phyloP scores from a whole-genome alignment of 2,888 invertebrate species.

The Spisula subtruncata region DNA sequence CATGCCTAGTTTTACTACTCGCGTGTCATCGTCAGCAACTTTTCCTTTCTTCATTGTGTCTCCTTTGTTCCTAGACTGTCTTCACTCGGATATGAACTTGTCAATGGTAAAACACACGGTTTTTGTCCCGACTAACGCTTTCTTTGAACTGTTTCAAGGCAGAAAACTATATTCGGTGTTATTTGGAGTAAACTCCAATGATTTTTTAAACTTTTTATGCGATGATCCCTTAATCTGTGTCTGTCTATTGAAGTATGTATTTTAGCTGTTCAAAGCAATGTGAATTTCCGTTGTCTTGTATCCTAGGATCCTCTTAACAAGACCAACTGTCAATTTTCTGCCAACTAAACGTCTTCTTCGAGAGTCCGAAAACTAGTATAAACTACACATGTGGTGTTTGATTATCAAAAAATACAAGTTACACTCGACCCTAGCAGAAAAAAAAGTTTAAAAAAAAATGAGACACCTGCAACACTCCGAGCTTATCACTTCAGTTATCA shows the following conservation, averaged over 20 bases:
- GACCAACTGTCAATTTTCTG: background rate
- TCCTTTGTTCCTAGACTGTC: background rate
- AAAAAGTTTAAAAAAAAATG: background rate
- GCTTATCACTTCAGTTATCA: background rate
- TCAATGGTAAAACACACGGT: background rate
- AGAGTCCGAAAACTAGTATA: no score
- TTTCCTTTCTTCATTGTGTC: constrained; percentile 40
- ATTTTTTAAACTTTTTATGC: background rate
- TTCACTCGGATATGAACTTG: background rate
- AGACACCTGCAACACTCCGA: background rate
- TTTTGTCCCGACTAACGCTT: background rate
- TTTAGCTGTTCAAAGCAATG: background rate
- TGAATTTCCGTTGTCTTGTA: background rate
- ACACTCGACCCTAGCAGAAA: background rate
- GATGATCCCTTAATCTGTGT: background rate
- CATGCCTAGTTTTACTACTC: constrained; percentile 57
- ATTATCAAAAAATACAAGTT: background rate
- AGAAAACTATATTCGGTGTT: background rate
- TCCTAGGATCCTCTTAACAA: background rate
- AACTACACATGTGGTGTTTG: background rate
- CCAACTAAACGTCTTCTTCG: background rate
- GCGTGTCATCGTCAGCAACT: constrained; percentile 24
- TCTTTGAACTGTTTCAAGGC: background rate
- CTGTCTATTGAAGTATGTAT: no score
- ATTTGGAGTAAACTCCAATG: background rate